phyloP scores from a whole-genome alignment of 2,113 vertebrate species.

The Sterna hirundo region DNA sequence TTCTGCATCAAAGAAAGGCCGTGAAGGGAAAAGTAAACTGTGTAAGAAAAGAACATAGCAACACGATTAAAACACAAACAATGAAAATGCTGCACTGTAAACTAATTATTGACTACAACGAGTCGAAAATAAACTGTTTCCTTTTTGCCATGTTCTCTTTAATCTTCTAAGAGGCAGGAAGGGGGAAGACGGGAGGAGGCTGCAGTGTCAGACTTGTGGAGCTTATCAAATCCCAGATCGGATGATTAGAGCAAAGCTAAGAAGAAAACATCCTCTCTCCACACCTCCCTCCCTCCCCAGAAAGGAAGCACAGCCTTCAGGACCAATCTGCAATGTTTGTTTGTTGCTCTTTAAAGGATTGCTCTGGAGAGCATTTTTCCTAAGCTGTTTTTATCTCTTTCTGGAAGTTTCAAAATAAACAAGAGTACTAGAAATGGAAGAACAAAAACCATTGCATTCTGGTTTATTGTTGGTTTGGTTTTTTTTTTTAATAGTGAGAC shows the following conservation, averaged over 20 bases:
- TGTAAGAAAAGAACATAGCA: neutral
- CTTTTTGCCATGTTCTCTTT: constrained; percentile 20
- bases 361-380: constrained; percentile 39
- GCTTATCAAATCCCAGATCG: constrained; percentile 49
- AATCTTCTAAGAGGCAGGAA: constrained; percentile 39
- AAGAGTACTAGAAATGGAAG: neutral
- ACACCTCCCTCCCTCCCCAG: neutral
- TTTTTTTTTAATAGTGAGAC: neutral
- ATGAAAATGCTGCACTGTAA: neutral
- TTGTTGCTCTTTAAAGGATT: constrained; percentile 45
- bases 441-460: neutral
- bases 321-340: neutral
- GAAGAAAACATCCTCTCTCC: constrained; percentile 56
- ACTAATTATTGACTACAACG: constrained; percentile 17
- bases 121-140: constrained; percentile 53
- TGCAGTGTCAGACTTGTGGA: constrained; percentile 22
- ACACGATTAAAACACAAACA: neutral
- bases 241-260: constrained; percentile 30
- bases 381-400: constrained; percentile 37
- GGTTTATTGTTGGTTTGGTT: neutral
- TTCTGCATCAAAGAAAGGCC: neutral
- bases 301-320: constrained; percentile 43
- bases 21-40: neutral
- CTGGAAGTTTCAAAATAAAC: constrained; percentile 44
- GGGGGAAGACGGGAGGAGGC: constrained; percentile 19